phyloP scores from a whole-genome alignment of 2,113 vertebrate species.

The Macroglossus sobrinus region DNA sequence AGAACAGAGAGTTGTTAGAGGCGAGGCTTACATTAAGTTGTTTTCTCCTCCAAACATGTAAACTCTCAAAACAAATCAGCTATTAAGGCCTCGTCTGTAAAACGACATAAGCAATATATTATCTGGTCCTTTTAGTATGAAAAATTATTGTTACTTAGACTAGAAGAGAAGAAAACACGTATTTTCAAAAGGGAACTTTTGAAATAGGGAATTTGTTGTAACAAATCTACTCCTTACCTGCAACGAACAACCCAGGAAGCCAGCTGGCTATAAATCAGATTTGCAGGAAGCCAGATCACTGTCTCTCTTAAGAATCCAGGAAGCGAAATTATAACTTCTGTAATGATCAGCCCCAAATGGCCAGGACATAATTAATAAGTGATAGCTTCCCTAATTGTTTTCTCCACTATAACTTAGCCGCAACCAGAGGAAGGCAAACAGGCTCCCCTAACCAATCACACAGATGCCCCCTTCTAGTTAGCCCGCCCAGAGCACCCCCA shows the following conservation, averaged over 20 bases:
- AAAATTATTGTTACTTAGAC: neutral
- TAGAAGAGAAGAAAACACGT: neutral
- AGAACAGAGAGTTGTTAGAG: neutral
- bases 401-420: neutral
- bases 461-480: accelerated
- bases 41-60: neutral
- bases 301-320: neutral
- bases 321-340: neutral
- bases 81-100: neutral
- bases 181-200: neutral
- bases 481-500: neutral
- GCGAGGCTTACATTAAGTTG: neutral
- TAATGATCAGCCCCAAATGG: neutral
- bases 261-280: neutral
- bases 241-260: neutral
- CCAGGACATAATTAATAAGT: neutral
- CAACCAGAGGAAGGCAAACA: neutral
- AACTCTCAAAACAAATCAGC: neutral
- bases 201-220: neutral
- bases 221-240: neutral
- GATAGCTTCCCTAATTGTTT: neutral
- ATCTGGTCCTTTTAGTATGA: neutral
- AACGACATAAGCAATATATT: neutral
- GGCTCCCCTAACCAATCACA: too few relatives aligned
- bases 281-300: neutral